phyloP scores from a whole-genome alignment of 2,113 vertebrate species.

The Cygnus atratus region DNA sequence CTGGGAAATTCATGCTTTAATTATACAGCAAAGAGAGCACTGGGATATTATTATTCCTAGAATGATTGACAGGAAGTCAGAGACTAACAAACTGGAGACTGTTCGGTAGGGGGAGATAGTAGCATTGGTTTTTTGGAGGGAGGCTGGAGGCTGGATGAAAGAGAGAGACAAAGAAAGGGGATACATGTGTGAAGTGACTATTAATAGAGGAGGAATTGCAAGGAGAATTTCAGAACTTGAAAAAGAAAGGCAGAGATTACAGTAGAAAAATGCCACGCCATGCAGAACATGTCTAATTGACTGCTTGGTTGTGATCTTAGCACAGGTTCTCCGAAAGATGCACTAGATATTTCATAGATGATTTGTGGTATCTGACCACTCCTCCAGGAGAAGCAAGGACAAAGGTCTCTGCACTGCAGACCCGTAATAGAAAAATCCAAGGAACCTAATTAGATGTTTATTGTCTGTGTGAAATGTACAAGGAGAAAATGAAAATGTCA shows the following conservation, averaged over 20 bases:
- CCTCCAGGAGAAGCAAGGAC: background rate
- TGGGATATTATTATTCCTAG: conserved; percentile 73
- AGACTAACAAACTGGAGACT: conserved; percentile 59
- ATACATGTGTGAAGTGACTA: conserved; percentile 40
- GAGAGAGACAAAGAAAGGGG: background rate
- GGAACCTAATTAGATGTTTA: background rate
- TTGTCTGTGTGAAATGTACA: background rate
- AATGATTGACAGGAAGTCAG: conserved; percentile 64
- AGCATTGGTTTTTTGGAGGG: conserved; percentile 50
- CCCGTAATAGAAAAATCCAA: background rate
- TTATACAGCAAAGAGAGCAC: conserved; percentile 70
- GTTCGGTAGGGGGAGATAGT: conserved; percentile 62
- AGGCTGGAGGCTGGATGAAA: conserved; percentile 20
- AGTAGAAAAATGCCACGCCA: background rate
- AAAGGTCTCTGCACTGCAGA: background rate
- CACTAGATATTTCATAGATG: background rate
- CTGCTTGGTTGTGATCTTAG: background rate
- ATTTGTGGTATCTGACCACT: background rate
- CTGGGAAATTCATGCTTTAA: conserved; percentile 77
- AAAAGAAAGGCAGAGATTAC: conserved; percentile 51
- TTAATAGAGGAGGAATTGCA: conserved; percentile 34
- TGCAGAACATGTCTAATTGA: background rate
- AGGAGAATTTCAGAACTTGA: conserved; percentile 50
- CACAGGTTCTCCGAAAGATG: background rate
- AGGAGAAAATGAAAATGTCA: conserved; percentile 10